Conservation (phyloP, 2,797 vertebrate genomes). For the Hydrocynus forskahlii region DNA sequence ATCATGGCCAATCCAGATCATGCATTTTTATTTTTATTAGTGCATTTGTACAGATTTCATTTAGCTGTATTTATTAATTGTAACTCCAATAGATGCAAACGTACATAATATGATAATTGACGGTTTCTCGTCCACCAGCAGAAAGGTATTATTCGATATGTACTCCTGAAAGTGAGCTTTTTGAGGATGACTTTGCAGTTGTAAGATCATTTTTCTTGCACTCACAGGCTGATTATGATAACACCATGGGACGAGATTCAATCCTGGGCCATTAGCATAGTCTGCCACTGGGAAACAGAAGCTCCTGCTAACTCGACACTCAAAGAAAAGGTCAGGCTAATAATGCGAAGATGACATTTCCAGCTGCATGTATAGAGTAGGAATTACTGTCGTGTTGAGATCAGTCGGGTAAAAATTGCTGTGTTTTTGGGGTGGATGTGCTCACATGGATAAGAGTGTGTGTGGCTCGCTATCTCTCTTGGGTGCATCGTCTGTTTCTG, state of each 20-base stretch:
- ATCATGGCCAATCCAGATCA: too few relatives aligned
- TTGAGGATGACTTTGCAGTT: conserved; percentile 11
- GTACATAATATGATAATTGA: too few relatives aligned
- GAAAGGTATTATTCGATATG: too few relatives aligned
- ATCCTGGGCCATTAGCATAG: conserved; percentile 39
- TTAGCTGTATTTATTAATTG: too few relatives aligned
- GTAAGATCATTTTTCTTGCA: conserved; percentile 7
- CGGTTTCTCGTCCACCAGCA: too few relatives aligned
- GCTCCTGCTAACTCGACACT: conserved; percentile 39
- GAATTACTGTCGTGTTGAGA: conserved; percentile 56
- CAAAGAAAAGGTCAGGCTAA: conserved; percentile 59
- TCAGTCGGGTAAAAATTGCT: conserved; percentile 33
- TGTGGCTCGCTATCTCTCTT: conserved; percentile 39
- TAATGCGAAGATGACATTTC: conserved; percentile 55
- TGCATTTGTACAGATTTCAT: too few relatives aligned
- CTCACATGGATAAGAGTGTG: neutral
- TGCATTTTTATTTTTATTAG: too few relatives aligned
- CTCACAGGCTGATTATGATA: conserved; percentile 36
- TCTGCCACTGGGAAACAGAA: conserved; percentile 31
- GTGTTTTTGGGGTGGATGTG: neutral
- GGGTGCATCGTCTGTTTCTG: conserved; percentile 53
- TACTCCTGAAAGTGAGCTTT: conserved; percentile 1
- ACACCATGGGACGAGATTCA: conserved; percentile 39
- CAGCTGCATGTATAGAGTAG: conserved; percentile 46
- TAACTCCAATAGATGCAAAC: too few relatives aligned